Evolutionary conservation across 2,797 vertebrate genomes (phyloP), one percentile per base, ranked within the genome.

Genomic region (Dermochelys coriacea): DNA sequence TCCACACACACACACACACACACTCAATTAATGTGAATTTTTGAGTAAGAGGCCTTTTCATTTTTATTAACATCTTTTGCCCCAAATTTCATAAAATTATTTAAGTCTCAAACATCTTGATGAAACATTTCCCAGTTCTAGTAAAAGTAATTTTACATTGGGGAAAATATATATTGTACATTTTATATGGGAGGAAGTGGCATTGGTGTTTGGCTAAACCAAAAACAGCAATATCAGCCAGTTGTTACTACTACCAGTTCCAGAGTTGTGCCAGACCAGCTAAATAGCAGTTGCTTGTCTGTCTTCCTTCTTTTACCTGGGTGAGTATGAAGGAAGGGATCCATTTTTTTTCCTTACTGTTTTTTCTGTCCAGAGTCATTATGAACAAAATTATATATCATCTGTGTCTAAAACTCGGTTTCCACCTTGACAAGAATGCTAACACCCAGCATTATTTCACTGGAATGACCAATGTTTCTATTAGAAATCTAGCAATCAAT

Each of bases 311-410:
- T 64, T 90, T 71, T 64, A 2, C 77, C 1, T 1, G 64, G 19
- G 15, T 51, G 88, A 82, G 6, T 5, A 29, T 68, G 49, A 84
- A 86, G 59, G 37, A 83, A 6, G 75, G 49, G 4, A 8, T n/a
- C 16, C 0, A 0, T 34, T 61, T 61, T 79, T 1, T 77, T 95
- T 81, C 10, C 57, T 31, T 74, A 4, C 21, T 82, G 14, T 18
- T 85, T 93, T 92, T 82, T 94, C 3, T 64, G 50, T 68, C 57
- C 54, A 82, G 11, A 91, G 2, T 21, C 57, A 14, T 8, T 55
- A 21, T 34, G 27, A 25, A 92, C 91, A 81, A 85, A 61, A 61
- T 61, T 34, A 61, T 14, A 34, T 61, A 61, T 31, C 31, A 8
- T 61, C 31, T 61, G 14, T 61, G 59, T 61, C 29, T 61, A 34